Base-by-base conservation (phyloP, 2,888 invertebrate species). In the Perizoma flavofasciatum region DNA sequence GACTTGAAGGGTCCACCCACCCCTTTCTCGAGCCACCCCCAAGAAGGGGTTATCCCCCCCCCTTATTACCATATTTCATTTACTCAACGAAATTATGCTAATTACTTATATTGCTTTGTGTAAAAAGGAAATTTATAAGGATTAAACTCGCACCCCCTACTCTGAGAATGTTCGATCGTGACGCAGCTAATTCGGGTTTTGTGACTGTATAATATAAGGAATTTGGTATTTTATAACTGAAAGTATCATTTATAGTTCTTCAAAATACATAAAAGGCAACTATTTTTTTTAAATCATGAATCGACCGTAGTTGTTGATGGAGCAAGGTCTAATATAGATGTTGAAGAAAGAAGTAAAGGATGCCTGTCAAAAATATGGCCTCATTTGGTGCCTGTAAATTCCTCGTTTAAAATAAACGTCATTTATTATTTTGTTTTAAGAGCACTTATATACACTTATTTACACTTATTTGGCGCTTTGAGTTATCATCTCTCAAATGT, bases 61-160 rank as follows among this genome's bases (percentile, higher is more conserved):
- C 89, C 91, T 92, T 85, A 92, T 92, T 92, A 92, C 90, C 92
- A 92, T 92, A 92, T 92, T 92, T 92, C 92, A 92, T 92, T 92
- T 92, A 92, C 91, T 92, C 91, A 91, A 92, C 92, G 89, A 92
- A 92, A 92, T 92, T 92, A 92, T 92, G 92, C 91, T 92, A 92
- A 92, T 92, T 92, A 92, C 89, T 92, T 92, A 92, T 92, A 92
- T 92, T 92, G 92, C 92, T 92, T 92, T 92, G 92, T 92, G 92
- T 92, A 92, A 92, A 92, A 92, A 92, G 92, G 92, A 92, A 92
- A 92, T 92, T 92, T 92, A 91, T 92, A 91, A 91, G 89, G 91
- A 92, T 92, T 92, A 91, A 89, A 89, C 85, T 88, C 87, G 86
- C 85, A 85, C 89, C 84, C 44, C 84, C 82, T 74, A 69, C 73